Evolutionary conservation across 2,888 invertebrate species (phyloP).

Genomic region (Celastrina argiolus): DNA sequence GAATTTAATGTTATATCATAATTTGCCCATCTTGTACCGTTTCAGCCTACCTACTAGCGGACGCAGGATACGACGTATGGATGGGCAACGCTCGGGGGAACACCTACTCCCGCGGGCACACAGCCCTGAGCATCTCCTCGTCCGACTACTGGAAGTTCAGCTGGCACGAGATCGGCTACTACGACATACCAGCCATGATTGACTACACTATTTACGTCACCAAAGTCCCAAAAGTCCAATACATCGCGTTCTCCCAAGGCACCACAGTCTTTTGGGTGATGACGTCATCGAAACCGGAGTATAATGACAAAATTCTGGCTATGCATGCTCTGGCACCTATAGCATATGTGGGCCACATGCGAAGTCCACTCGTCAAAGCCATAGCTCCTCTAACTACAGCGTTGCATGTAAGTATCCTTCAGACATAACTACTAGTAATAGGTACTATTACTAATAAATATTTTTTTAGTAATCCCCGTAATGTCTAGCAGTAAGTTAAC

Average conservation of each 20-base stretch:
- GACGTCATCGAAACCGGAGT: constrained; percentile 75
- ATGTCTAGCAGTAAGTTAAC: too few relatives aligned
- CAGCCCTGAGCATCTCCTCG: constrained; percentile 51
- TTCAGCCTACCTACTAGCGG: constrained; percentile 83
- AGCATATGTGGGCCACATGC: constrained; percentile 68
- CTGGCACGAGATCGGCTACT: constrained; percentile 86
- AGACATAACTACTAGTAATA: too few relatives aligned
- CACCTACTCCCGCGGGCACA: constrained; percentile 83
- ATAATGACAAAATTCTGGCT: constrained; percentile 76
- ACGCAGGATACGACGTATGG: constrained; percentile 88
- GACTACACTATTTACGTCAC: constrained; percentile 80
- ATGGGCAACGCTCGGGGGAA: constrained; percentile 91
- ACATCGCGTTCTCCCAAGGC: constrained; percentile 86
- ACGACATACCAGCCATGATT: constrained; percentile 87
- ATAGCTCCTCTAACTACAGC: constrained; percentile 65
- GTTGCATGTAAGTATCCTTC: constrained; percentile 62
- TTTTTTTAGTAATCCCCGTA: too few relatives aligned
- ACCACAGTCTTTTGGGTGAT: constrained; percentile 80
- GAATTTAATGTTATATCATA: too few relatives aligned
- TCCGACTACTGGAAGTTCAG: constrained; percentile 75
- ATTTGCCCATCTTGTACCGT: constrained; percentile 22
- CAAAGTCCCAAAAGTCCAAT: constrained; percentile 77
- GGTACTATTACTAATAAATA: too few relatives aligned
- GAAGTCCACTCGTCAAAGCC: constrained; percentile 67
- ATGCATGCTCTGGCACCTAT: constrained; percentile 81